Percentiles rank a stretch among this genome's conserved stretches.
Evolutionary conservation across 1,140 invertebrate species (phyloP).

Genomic region (Bombyx mandarina): DNA sequence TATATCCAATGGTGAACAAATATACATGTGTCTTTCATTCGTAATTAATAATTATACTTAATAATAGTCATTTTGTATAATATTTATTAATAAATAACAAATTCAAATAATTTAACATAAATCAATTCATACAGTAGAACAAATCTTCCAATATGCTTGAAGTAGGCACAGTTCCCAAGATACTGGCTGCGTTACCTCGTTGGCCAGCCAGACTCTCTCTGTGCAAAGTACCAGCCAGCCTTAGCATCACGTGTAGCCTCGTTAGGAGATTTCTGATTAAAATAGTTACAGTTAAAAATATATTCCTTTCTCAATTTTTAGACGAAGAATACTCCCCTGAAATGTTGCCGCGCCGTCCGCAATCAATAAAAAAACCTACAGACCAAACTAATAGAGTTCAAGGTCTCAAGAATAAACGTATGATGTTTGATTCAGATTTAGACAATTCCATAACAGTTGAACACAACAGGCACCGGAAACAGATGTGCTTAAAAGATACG

Average conservation of each 20-base stretch:
- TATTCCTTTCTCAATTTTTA: slow-evolving; percentile 4
- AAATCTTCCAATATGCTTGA: no score
- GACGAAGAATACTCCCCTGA: slow-evolving; percentile 40
- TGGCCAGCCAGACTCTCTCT: no score
- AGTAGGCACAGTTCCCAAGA: no score
- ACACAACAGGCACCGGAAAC: slow-evolving; percentile 38
- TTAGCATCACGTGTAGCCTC: no score
- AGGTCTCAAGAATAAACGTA: slow-evolving; percentile 40
- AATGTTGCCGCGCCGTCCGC: slow-evolving; percentile 34
- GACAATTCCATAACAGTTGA: slow-evolving; percentile 54
- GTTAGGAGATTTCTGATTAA: no score
- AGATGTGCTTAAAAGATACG: slow-evolving; percentile 44
- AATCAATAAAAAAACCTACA: slow-evolving; percentile 10
- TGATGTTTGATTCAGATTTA: slow-evolving; percentile 49
- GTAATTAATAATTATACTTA: not conserved
- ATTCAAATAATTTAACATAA: no score
- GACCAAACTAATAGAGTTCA: slow-evolving; percentile 24
- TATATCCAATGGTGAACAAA: not conserved
- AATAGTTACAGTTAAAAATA: no score
- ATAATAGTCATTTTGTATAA: no score
- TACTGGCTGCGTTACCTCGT: no score
- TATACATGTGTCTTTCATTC: not conserved
- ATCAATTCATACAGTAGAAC: no score
- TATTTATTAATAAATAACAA: no score
- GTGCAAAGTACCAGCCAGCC: no score